These are phyloP conservation scores for Drosophila cognata DNA, from an alignment of 2,888 invertebrate genomes.

Conservation along the genomic window DNA sequence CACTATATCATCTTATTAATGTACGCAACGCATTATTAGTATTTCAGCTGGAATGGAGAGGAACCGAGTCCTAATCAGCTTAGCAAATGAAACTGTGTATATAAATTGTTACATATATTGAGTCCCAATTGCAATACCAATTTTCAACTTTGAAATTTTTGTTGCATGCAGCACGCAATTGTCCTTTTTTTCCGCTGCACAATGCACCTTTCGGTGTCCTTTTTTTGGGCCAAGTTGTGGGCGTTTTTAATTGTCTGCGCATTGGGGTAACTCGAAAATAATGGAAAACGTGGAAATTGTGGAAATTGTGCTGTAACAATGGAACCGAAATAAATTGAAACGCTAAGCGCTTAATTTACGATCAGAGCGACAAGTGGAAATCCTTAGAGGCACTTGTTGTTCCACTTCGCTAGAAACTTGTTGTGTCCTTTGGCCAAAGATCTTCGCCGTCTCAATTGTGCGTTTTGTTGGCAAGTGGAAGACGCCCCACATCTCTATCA, in stretches of 20 bases:
- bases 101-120: slow-evolving; percentile 7
- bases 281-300: slow-evolving; percentile 32
- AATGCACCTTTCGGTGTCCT: slow-evolving; percentile 10
- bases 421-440: slow-evolving; percentile 21
- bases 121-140: slow-evolving; percentile 15
- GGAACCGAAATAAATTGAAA: slow-evolving; percentile 1
- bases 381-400: slow-evolving; percentile 30
- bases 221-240: slow-evolving; percentile 38
- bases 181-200: slow-evolving; percentile 36
- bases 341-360: slow-evolving; percentile 58
- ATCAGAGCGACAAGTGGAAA: slow-evolving; percentile 53
- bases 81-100: slow-evolving; percentile 50
- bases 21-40: slow-evolving; percentile 27
- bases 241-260: slow-evolving; percentile 59
- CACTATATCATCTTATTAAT: slow-evolving; percentile 5
- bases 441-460: slow-evolving; percentile 37
- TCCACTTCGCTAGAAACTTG: slow-evolving; percentile 14
- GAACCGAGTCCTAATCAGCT: slow-evolving; percentile 63
- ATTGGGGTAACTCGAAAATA: slow-evolving; percentile 21
- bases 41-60: slow-evolving; percentile 55
- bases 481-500: not conserved
- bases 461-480: slow-evolving; percentile 2
- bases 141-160: slow-evolving; percentile 1
- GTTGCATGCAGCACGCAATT: slow-evolving; percentile 64
- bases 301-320: slow-evolving; percentile 25